Conservation (phyloP, 2,888 invertebrate genomes). For the Phyllotreta striolata region DNA sequence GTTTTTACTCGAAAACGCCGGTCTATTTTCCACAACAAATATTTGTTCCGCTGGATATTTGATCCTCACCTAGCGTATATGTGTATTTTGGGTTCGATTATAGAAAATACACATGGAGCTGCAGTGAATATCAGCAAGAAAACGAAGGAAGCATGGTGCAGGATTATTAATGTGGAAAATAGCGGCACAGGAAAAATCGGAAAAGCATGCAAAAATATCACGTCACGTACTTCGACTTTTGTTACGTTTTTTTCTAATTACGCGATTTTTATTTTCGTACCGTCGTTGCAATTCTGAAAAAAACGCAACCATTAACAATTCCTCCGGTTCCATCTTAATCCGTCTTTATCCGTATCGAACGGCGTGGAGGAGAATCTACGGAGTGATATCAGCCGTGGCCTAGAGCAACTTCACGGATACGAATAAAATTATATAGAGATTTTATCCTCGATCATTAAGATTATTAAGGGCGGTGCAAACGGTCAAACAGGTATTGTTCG, state of each 20-base stretch:
- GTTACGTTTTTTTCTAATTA: not conserved
- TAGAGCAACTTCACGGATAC: conserved; percentile 59
- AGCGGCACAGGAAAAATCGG: not conserved
- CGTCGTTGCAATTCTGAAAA: too few species aligned
- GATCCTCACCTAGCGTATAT: conserved; percentile 58
- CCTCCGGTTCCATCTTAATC: too few species aligned
- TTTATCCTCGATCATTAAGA: conserved; percentile 63
- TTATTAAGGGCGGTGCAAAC: conserved; percentile 61
- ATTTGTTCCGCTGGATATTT: conserved; percentile 51
- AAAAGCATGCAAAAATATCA: not conserved
- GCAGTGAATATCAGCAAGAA: conserved; percentile 45
- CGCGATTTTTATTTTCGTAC: not conserved
- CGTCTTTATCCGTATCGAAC: too few species aligned
- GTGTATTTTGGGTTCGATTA: conserved; percentile 60
- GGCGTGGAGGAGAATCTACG: not conserved
- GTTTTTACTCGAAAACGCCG: conserved; percentile 31
- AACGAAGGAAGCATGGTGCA: conserved; percentile 28
- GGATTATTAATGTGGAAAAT: conserved; percentile 16
- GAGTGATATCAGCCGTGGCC: conserved; percentile 54
- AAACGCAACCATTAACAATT: too few species aligned
- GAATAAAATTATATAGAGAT: conserved; percentile 61
- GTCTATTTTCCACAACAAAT: conserved; percentile 12
- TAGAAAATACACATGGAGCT: conserved; percentile 57
- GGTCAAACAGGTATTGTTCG: conserved; percentile 58
- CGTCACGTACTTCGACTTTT: too few species aligned